These are phyloP conservation scores for Cremastinae sp. DNA, from an alignment of 2,888 invertebrate species.

Conservation along the genomic window DNA sequence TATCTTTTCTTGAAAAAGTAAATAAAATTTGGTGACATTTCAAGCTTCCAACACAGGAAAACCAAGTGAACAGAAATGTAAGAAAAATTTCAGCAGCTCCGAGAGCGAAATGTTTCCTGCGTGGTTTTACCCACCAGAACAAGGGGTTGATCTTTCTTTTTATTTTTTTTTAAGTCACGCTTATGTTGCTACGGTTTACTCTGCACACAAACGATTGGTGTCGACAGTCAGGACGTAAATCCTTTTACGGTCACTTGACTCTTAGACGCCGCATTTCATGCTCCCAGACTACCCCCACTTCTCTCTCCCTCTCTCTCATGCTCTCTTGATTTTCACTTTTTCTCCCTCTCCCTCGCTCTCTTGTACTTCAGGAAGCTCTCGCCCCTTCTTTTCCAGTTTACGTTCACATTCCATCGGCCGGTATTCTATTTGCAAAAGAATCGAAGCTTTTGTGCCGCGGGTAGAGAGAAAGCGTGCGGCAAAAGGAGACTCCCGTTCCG, in stretches of 20 bases:
- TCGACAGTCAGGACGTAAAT: slow-evolving; percentile 42
- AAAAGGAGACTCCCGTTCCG: slow-evolving; percentile 4
- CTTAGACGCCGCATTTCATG: slow-evolving; percentile 44
- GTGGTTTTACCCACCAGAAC: background rate
- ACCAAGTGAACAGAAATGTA: too few relatives aligned
- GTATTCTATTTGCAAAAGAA: slow-evolving; percentile 51
- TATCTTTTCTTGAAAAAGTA: too few relatives aligned
- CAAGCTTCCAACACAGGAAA: too few relatives aligned
- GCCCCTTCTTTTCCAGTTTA: slow-evolving; percentile 9
- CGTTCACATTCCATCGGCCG: slow-evolving; percentile 40
- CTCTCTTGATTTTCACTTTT: too few relatives aligned
- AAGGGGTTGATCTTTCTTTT: too few relatives aligned
- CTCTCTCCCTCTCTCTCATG: slow-evolving; percentile 3
- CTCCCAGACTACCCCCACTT: background rate
- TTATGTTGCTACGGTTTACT: background rate
- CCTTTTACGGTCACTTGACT: slow-evolving; percentile 63
- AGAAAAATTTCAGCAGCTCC: too few relatives aligned
- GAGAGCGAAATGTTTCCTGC: slow-evolving; percentile 42
- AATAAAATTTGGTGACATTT: too few relatives aligned
- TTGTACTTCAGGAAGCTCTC: background rate
- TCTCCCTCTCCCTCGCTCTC: slow-evolving; percentile 1
- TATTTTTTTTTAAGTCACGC: background rate
- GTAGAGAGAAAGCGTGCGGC: background rate
- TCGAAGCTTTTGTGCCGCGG: slow-evolving; percentile 30
- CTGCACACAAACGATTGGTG: slow-evolving; percentile 15